phyloP scores from a whole-genome alignment of 2,797 vertebrate genomes.

The Pangasius larnaudii region DNA sequence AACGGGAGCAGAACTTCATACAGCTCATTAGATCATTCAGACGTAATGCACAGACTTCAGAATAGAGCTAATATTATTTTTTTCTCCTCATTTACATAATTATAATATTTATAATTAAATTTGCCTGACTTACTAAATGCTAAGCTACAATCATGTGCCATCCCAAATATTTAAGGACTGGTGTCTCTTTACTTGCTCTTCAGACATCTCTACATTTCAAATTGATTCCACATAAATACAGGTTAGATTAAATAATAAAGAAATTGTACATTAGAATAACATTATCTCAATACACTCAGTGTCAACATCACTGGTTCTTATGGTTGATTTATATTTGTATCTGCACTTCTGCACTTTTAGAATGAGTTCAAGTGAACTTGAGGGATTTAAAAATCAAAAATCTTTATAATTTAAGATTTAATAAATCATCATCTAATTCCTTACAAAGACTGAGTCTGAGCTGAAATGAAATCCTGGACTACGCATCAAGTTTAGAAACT shows the following conservation, averaged over 20 bases:
- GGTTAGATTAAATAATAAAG: neutral
- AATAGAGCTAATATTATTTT: neutral
- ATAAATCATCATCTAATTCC: neutral
- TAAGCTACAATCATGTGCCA: neutral
- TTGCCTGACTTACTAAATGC: neutral
- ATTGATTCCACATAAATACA: neutral
- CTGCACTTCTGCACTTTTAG: neutral
- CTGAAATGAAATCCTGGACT: too few relatives aligned
- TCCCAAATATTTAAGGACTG: neutral
- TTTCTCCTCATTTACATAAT: neutral
- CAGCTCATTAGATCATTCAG: neutral
- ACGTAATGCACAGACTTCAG: neutral
- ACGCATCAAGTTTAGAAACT: neutral
- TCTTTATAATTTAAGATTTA: neutral
- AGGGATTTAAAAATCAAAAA: too few relatives aligned
- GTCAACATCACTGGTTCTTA: neutral
- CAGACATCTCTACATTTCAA: neutral
- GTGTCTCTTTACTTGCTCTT: neutral
- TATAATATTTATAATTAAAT: neutral
- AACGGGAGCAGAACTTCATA: neutral
- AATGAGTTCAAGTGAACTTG: too few relatives aligned
- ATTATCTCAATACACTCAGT: neutral
- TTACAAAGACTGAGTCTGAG: neutral
- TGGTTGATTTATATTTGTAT: neutral
- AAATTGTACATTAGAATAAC: neutral